A percentile compares a stretch with the other conserved stretches of the same genome.
Evolutionary conservation across 2,797 vertebrate species (phyloP).

Genomic region (Enteromius mattozi): DNA sequence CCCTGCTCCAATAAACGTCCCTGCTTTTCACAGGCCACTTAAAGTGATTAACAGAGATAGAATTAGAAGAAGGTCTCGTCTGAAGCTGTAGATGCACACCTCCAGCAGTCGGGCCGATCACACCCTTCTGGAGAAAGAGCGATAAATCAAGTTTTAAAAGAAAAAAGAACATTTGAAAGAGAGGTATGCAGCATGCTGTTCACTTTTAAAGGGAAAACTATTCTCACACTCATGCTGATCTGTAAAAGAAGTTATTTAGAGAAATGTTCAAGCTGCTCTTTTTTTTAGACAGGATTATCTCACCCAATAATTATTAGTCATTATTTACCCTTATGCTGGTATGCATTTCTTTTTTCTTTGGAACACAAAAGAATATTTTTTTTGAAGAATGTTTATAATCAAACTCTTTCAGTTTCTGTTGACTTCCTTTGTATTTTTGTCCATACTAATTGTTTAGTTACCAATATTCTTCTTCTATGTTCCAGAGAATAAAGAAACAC

Average conservation of each 20-base stretch:
- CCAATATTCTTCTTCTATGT: background rate
- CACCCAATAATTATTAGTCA: background rate
- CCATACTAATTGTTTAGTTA: background rate
- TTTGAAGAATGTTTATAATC: background rate
- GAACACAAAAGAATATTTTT: background rate
- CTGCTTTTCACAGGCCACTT: background rate
- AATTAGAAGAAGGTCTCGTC: background rate
- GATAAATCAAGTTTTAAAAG: constrained; percentile 26
- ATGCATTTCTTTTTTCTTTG: background rate
- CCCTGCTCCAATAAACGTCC: background rate
- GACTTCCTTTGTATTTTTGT: background rate
- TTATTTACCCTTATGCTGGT: background rate
- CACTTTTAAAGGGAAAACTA: background rate
- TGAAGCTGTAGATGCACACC: background rate
- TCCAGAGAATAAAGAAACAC: background rate
- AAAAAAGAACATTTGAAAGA: constrained; percentile 13
- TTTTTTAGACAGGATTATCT: background rate
- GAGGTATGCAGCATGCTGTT: background rate
- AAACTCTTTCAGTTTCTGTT: background rate
- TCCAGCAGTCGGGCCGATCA: background rate
- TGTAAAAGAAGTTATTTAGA: background rate
- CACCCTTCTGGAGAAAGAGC: constrained; percentile 7
- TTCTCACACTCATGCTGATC: background rate
- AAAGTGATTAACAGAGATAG: background rate
- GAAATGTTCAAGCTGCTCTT: background rate